phyloP scores from a whole-genome alignment of 2,888 invertebrate species.

The Phortica magna region DNA sequence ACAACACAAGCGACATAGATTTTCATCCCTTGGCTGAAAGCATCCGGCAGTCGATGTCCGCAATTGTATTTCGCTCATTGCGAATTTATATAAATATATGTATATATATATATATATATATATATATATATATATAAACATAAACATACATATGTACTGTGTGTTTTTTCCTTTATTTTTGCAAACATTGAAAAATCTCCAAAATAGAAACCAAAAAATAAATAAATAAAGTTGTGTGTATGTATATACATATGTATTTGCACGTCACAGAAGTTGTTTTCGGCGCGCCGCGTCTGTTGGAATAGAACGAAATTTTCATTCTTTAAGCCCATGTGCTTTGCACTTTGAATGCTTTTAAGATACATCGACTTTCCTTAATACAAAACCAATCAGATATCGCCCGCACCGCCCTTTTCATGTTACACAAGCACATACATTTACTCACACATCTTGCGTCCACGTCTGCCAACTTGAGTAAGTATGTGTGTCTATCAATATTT shows the following conservation, averaged over 20 bases:
- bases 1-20: constrained; percentile 1
- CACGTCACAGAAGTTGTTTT: too few relatives aligned
- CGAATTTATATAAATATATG: not conserved
- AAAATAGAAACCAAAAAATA: constrained; percentile 7
- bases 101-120: too few relatives aligned
- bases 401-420: not conserved
- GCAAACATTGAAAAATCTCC: constrained; percentile 23
- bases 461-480: constrained; percentile 46
- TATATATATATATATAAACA: too few relatives aligned
- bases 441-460: not conserved
- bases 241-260: too few relatives aligned
- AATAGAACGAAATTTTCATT: too few relatives aligned
- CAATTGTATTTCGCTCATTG: not conserved
- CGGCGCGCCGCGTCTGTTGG: too few relatives aligned
- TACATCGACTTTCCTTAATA: not conserved
- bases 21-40: not conserved
- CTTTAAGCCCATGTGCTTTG: too few relatives aligned
- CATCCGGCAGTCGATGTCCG: not conserved
- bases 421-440: not conserved
- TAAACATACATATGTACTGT: not conserved
- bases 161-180: not conserved
- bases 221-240: too few relatives aligned
- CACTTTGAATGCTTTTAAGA: not conserved
- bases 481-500: constrained; percentile 51
- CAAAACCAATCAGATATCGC: not conserved